These are phyloP conservation scores for Chrysaora quinquecirrha DNA, from an alignment of 30 jellyfish, hydroid and myxozoan genomes.

Conservation along the genomic window DNA sequence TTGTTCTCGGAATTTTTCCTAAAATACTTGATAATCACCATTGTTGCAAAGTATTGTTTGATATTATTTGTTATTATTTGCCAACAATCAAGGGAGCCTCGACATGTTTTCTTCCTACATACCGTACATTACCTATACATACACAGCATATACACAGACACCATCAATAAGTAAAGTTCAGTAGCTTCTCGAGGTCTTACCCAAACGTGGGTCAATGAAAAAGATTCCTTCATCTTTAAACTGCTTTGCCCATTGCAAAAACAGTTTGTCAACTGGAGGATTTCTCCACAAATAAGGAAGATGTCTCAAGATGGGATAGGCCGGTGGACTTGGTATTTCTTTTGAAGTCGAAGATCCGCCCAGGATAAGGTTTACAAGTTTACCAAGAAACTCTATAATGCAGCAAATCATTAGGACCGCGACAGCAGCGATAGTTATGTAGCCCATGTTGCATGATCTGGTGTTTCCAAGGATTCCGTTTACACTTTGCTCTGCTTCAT, in stretches of 20 bases:
- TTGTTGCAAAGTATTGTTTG: too few relatives aligned
- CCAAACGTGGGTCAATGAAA: slow-evolving; percentile 23
- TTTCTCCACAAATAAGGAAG: slow-evolving; percentile 37
- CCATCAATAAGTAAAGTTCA: too few relatives aligned
- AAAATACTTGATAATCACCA: too few relatives aligned
- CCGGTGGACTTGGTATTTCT: slow-evolving; percentile 50
- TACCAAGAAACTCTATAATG: not conserved
- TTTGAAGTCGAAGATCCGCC: not conserved
- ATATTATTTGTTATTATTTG: too few relatives aligned
- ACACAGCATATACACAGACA: too few relatives aligned
- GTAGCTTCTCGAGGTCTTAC: slow-evolving; percentile 12
- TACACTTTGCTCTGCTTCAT: too few relatives aligned
- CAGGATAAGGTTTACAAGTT: not conserved
- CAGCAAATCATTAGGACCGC: not conserved
- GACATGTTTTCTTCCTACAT: too few relatives aligned
- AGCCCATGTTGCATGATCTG: not conserved
- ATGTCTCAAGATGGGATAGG: slow-evolving; percentile 57
- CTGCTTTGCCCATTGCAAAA: slow-evolving; percentile 29
- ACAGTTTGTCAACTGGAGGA: slow-evolving; percentile 13
- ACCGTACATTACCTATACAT: too few relatives aligned
- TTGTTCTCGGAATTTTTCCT: too few relatives aligned
- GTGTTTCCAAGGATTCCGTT: too few relatives aligned
- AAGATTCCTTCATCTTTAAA: slow-evolving; percentile 55
- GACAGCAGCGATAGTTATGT: not conserved
- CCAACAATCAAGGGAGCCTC: too few relatives aligned